Evolutionary conservation across 2,888 invertebrate genomes (phyloP), one percentile per base, ranked within the genome.

Genomic region (Dorcus hopei): DNA sequence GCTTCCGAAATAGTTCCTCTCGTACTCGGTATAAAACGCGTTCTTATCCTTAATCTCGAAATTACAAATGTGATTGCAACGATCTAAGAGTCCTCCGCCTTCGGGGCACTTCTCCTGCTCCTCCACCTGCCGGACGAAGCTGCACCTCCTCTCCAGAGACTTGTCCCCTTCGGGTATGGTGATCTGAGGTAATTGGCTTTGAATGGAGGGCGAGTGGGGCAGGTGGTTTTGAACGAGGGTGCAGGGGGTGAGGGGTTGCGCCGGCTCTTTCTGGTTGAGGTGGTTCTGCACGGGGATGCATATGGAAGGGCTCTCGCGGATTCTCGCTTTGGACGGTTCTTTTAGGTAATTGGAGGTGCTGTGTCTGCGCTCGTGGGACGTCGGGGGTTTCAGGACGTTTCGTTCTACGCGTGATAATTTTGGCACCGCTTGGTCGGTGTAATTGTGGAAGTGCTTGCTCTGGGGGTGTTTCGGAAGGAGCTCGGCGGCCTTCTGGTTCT

Each of bases 401-500:
- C 78, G 63, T 78, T 83, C 80, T 68, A 79, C 79, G 72, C 77
- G 76, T 70, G 80, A 82, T 77, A 81, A 78, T 79, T 81, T 80
- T 75, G 77, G 82, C 78, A 81, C 80, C 49, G 79, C 79, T 61
- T 81, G 81, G 56, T 76, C 76, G 9, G 78, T 78, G 73, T 83
- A 80, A 72, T 83, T 83, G 72, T 83, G 83, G 72, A 82, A 83
- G 68, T 83, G 83, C 65, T 83, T 81, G 66, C 80, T 80, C 64
- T 76, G 78, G 43, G 74, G 68, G 54, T 67, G 67, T 53, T 68
- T 69, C 26, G 64, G 62, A 49, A 60, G 42, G 58, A 74, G 58
- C 42, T 75, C 80, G 77, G 80, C 70, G 75, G 80, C 78, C 81
- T 77, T 84, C 72, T 83, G 82, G 64, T 79, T 78, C 65, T 79